A percentile compares a stretch with the other conserved stretches of the same genome.
These are phyloP conservation scores for Heliconius hewitsoni DNA, from an alignment of 1,140 invertebrate species.

Conservation along the genomic window DNA sequence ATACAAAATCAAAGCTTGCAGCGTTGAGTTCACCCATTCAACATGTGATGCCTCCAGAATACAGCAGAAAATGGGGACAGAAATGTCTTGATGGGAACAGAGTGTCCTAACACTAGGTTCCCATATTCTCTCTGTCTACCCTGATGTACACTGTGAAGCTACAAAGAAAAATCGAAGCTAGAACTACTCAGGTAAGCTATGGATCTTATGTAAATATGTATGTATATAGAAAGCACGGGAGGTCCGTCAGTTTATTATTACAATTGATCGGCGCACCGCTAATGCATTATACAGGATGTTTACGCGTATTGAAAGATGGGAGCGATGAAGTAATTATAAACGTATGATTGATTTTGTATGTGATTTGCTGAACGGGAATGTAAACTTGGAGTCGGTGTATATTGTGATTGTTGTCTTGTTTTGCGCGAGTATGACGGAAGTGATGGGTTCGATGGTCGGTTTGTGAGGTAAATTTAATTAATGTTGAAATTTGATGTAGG, in stretches of 20 bases:
- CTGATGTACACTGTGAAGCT: no score
- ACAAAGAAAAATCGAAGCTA: not conserved
- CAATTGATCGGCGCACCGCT: slow-evolving; percentile 52
- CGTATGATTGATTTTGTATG: slow-evolving; percentile 26
- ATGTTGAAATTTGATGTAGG: no score
- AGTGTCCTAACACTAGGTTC: no score
- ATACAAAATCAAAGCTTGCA: no score
- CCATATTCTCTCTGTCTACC: no score
- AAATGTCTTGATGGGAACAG: no score
- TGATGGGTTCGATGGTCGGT: not conserved
- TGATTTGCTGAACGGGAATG: not conserved
- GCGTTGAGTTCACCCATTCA: no score
- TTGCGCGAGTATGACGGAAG: not conserved
- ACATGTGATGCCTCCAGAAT: no score
- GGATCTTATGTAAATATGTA: not conserved
- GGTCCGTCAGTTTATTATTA: slow-evolving; percentile 64
- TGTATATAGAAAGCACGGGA: slow-evolving; percentile 34
- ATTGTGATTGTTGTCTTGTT: not conserved
- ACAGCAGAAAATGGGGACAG: no score
- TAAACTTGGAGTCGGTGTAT: not conserved
- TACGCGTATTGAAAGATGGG: slow-evolving; percentile 35
- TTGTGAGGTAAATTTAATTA: not conserved
- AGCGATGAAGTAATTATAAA: slow-evolving; percentile 39
- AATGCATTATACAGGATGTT: slow-evolving; percentile 62
- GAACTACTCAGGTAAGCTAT: not conserved